These are phyloP conservation scores for Anthrax anthrax DNA, from an alignment of 2,888 invertebrate species.

Conservation along the genomic window DNA sequence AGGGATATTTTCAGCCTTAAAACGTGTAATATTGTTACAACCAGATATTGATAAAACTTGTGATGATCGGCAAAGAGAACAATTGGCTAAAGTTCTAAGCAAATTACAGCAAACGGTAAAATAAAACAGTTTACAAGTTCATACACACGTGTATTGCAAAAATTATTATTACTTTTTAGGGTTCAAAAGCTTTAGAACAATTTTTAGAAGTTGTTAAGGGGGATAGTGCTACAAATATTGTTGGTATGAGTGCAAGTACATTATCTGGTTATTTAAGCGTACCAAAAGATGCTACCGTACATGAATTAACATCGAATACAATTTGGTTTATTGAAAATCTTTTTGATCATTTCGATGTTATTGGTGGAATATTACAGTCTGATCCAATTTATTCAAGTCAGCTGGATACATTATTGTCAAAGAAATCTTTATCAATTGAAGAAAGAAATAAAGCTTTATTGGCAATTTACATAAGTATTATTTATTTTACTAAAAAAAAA, in stretches of 20 bases:
- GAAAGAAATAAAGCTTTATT: conserved; percentile 51
- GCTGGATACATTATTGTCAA: conserved; percentile 37
- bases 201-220: conserved; percentile 77
- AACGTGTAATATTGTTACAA: conserved; percentile 58
- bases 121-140: conserved; percentile 13
- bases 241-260: conserved; percentile 30
- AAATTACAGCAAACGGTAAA: conserved; percentile 60
- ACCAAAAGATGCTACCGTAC: conserved; percentile 95
- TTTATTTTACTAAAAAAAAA: not conserved
- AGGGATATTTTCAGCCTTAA: conserved; percentile 68
- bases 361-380: conserved; percentile 46
- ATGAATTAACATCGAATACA: conserved; percentile 88
- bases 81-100: conserved; percentile 57
- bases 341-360: conserved; percentile 60
- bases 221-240: conserved; percentile 61
- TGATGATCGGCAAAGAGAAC: conserved; percentile 50
- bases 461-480: conserved; percentile 65
- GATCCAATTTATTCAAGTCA: conserved; percentile 43
- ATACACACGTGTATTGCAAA: too few relatives aligned
- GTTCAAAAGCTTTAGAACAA: conserved; percentile 78
- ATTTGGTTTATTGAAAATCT: conserved; percentile 83
- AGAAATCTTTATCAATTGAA: conserved; percentile 33
- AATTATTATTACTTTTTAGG: conserved; percentile 40
- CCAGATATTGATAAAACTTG: conserved; percentile 70
- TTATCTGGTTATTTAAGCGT: conserved; percentile 22